Conservation (phyloP, 1,140 invertebrate species). For the Lordiphosa mommai region DNA sequence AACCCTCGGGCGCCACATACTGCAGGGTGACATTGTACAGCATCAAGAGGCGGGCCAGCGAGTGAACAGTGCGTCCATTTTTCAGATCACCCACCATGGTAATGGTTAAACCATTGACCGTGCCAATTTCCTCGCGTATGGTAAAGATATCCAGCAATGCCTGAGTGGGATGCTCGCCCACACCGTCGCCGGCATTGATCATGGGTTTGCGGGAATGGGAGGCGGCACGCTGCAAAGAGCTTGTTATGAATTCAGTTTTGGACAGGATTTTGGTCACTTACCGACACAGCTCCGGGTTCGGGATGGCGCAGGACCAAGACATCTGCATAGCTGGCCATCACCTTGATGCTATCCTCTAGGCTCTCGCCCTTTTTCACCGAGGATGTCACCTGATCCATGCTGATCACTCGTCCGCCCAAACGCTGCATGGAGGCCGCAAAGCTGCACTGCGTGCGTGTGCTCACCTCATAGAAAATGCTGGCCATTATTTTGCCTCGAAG, state of each 20-base stretch:
- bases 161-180: constrained; percentile 99
- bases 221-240: constrained; percentile 86
- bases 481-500: constrained; percentile 97
- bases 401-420: constrained; percentile 94
- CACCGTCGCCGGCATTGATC: constrained; percentile 98
- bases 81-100: constrained; percentile 98
- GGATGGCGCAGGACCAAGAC: constrained; percentile 97
- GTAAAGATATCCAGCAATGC: constrained; percentile 98
- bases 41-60: constrained; percentile 93
- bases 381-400: constrained; percentile 93
- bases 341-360: constrained; percentile 92
- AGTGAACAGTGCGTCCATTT: constrained; percentile 98
- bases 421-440: constrained; percentile 98
- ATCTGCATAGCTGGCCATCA: constrained; percentile 94
- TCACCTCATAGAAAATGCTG: constrained; percentile 98
- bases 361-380: constrained; percentile 98
- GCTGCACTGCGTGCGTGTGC: constrained; percentile 96
- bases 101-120: constrained; percentile 96
- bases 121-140: constrained; percentile 99
- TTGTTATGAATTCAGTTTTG: not conserved
- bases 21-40: constrained; percentile 93
- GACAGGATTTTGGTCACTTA: constrained; percentile 83
- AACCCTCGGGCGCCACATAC: constrained; percentile 92
- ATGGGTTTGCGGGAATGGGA: constrained; percentile 91
- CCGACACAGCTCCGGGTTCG: constrained; percentile 92